Percentiles rank a stretch among this genome's conserved stretches.
Evolutionary conservation across 2,797 vertebrate species (phyloP).

Genomic region (Micropoecilia bifurca): DNA sequence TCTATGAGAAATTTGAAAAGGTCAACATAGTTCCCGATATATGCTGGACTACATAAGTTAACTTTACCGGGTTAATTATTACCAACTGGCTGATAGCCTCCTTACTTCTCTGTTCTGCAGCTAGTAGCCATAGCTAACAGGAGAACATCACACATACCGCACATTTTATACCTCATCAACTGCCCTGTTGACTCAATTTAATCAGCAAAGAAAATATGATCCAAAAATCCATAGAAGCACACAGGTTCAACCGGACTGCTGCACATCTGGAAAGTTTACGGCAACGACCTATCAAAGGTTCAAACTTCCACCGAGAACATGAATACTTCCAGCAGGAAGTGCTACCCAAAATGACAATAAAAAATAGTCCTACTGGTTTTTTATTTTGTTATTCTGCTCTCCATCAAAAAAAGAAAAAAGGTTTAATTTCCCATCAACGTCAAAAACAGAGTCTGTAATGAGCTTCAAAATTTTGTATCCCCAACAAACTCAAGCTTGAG

Average conservation of each 20-base stretch:
- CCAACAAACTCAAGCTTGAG: neutral
- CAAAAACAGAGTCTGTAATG: neutral
- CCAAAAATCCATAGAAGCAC: neutral
- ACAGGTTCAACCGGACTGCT: neutral
- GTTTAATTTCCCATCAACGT: neutral
- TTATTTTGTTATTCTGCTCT: neutral
- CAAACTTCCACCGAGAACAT: neutral
- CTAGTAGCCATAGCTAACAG: neutral
- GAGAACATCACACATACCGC: neutral
- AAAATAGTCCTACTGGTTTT: neutral
- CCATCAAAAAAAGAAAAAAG: neutral
- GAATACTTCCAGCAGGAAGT: neutral
- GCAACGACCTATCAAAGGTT: neutral
- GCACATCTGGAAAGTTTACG: neutral
- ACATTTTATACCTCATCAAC: neutral
- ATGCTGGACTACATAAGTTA: neutral
- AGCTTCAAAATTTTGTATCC: neutral
- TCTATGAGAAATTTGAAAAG: neutral
- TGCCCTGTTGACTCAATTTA: neutral
- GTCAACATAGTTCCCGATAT: neutral
- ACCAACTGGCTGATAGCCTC: neutral
- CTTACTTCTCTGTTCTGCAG: neutral
- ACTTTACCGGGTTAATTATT: neutral
- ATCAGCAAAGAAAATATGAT: neutral
- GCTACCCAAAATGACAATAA: neutral